phyloP scores from a whole-genome alignment of 2,113 vertebrate genomes.

The Boleophthalmus pectinirostris region DNA sequence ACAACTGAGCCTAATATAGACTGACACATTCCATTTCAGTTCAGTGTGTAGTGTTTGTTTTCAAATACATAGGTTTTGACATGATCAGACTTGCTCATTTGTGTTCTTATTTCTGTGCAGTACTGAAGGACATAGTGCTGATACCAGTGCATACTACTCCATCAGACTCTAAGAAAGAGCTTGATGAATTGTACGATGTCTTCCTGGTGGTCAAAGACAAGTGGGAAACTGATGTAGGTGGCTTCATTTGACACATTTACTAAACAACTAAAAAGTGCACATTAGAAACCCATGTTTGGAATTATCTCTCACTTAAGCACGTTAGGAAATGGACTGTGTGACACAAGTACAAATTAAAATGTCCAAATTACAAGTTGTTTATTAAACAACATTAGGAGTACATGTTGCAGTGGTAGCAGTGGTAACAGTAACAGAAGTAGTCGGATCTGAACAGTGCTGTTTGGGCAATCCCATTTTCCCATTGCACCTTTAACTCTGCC shows the following conservation, averaged over 20 bases:
- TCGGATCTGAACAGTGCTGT: too few species aligned
- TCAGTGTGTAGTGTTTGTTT: not conserved
- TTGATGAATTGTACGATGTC: conserved; percentile 69
- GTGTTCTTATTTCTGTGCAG: conserved; percentile 20
- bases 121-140: conserved; percentile 65
- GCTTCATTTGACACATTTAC: not conserved
- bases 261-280: not conserved
- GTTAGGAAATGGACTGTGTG: too few species aligned
- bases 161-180: conserved; percentile 53
- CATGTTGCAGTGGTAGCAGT: too few species aligned
- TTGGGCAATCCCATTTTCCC: too few species aligned
- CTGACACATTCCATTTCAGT: not conserved
- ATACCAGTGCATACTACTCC: conserved; percentile 59
- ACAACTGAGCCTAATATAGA: not conserved
- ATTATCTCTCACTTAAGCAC: too few species aligned
- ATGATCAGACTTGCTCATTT: not conserved
- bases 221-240: conserved; percentile 60
- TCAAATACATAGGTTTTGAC: not conserved
- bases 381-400: too few species aligned
- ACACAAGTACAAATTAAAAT: too few species aligned
- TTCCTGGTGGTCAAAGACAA: conserved; percentile 52
- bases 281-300: too few species aligned
- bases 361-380: too few species aligned
- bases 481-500: too few species aligned
- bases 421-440: too few species aligned